These are phyloP conservation scores for Rutilus rutilus DNA, from an alignment of 2,113 vertebrate genomes.

Conservation along the genomic window DNA sequence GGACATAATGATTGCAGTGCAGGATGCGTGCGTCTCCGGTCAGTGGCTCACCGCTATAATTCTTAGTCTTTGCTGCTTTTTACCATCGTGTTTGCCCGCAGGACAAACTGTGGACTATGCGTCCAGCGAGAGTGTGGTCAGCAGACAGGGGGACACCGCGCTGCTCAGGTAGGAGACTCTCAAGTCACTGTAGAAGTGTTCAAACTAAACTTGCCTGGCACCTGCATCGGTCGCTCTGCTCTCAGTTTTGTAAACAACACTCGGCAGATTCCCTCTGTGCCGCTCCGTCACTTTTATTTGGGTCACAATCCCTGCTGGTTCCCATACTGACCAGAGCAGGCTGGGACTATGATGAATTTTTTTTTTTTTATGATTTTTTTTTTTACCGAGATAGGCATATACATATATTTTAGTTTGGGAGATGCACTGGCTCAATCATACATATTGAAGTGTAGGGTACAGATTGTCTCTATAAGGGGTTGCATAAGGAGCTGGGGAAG, in stretches of 20 bases:
- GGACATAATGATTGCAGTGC: slow-evolving; percentile 92
- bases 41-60: slow-evolving; percentile 90
- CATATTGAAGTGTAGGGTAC: not conserved
- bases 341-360: not conserved
- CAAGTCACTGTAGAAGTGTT: slow-evolving; percentile 17
- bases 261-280: slow-evolving; percentile 12
- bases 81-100: slow-evolving; percentile 89
- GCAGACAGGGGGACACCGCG: slow-evolving; percentile 95
- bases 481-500: slow-evolving; percentile 39
- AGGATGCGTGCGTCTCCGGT: slow-evolving; percentile 92
- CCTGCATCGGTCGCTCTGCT: not conserved
- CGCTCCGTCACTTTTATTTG: slow-evolving; percentile 36
- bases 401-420: not conserved
- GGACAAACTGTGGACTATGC: slow-evolving; percentile 93
- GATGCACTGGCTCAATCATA: not conserved
- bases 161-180: slow-evolving; percentile 87
- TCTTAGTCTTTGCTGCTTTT: slow-evolving; percentile 92
- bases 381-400: no score
- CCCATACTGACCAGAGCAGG: slow-evolving; percentile 1
- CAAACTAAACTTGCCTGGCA: slow-evolving; percentile 40
- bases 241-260: slow-evolving; percentile 42
- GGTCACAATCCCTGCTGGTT: slow-evolving; percentile 10
- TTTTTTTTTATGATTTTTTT: not conserved
- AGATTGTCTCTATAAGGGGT: not conserved
- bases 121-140: slow-evolving; percentile 91